These are phyloP conservation scores for Amazona guildingii DNA, from an alignment of 2,113 vertebrate species.

Conservation along the genomic window DNA sequence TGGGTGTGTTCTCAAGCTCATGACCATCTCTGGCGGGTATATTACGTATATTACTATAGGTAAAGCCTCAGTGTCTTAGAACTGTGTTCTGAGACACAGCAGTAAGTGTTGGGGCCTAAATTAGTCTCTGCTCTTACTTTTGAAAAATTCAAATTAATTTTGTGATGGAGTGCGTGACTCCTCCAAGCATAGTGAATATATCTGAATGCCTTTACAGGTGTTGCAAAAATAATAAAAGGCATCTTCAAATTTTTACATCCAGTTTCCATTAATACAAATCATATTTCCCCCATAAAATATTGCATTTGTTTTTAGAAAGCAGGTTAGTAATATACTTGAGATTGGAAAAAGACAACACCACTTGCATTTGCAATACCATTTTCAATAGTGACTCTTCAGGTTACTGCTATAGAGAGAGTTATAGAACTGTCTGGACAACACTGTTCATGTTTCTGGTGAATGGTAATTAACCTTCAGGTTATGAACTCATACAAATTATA, in stretches of 20 bases:
- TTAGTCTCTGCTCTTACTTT: neutral
- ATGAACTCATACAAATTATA: neutral
- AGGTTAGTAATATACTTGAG: neutral
- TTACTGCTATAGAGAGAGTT: neutral
- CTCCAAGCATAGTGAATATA: neutral
- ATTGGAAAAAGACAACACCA: neutral
- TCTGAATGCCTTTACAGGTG: neutral
- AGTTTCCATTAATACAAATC: neutral
- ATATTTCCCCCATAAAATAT: neutral
- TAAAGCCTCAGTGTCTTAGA: neutral
- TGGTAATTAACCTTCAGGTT: slow-evolving; percentile 21
- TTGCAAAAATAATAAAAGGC: neutral
- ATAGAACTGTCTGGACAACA: neutral
- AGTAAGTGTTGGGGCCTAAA: neutral
- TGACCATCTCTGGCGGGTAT: neutral
- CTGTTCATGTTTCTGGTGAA: neutral
- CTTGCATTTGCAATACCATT: neutral
- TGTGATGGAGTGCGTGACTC: neutral
- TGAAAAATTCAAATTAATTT: neutral
- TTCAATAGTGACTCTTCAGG: neutral
- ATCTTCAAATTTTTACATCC: neutral
- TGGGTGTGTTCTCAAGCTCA: neutral
- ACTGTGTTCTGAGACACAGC: neutral
- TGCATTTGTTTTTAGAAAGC: neutral
- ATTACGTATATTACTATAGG: neutral